Evolutionary conservation across 2,797 vertebrate species (phyloP).

Genomic region (Sphenodon punctatus): DNA sequence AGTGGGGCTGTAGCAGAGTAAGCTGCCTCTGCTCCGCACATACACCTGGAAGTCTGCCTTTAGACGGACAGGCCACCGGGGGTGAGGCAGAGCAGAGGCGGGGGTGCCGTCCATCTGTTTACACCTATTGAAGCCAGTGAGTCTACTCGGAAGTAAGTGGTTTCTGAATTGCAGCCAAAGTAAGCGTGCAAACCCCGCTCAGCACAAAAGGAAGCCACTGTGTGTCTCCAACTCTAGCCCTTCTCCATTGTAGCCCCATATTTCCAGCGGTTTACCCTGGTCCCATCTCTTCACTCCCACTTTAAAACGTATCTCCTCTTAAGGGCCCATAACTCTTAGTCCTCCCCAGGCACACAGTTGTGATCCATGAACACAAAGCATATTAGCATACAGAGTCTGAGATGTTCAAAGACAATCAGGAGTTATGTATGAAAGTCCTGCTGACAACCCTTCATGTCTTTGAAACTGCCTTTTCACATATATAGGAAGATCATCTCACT

Average conservation of each 20-base stretch:
- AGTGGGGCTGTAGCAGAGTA: no score
- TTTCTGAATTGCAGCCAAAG: neutral
- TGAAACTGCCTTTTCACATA: neutral
- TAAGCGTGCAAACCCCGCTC: neutral
- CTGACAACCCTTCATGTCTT: no score
- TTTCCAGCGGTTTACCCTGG: neutral
- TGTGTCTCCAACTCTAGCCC: neutral
- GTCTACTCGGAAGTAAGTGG: neutral
- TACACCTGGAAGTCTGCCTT: no score
- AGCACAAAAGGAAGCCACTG: no score
- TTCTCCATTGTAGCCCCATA: no score
- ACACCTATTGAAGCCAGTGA: neutral
- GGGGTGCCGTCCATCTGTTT: no score
- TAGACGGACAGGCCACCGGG: no score
- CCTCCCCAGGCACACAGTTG: neutral
- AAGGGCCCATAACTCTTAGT: neutral
- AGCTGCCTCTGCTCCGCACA: no score
- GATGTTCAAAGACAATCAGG: no score
- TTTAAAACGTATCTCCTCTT: neutral
- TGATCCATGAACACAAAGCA: neutral
- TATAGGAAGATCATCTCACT: neutral
- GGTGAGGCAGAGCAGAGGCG: no score
- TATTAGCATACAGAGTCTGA: no score
- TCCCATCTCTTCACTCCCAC: neutral
- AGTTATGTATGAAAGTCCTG: no score